Evolutionary conservation across 2,888 invertebrate genomes (phyloP), one percentile per base, ranked within the genome.

Genomic region (Therioaphis trifolii): DNA sequence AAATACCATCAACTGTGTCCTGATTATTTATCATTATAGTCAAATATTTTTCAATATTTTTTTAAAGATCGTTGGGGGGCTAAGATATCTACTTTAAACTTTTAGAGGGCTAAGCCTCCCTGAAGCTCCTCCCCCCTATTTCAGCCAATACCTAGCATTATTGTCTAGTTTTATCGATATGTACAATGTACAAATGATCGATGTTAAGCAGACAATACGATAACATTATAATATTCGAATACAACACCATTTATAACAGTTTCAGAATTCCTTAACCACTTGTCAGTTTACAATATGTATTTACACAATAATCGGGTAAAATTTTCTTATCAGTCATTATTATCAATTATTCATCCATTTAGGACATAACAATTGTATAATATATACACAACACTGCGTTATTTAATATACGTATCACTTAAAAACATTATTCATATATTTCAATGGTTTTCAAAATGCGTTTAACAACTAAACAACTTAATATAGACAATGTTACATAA

Each of bases 201-300:
- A 74, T 55, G 15, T 29, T 21, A 4, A 74, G 9, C 52, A 35
- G 18, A 35, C 9, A n/a, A 74, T 40, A 55, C 55, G 21, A 74
- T 21, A 21, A 74, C 35, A 29, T 12, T 18, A 49, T 71, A 18
- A 18, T 27, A 49, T 18, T 21, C 24, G n/a, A 18, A 18, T n/a
- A n/a, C n/a, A n/a, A 40, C 15, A 18, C 27, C 27, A 72, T 14
- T 55, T 40, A 21, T 55, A 55, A 35, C 52, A 52, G n/a, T 40
- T 49, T 49, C 18, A 49, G n/a, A n/a, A 71, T 71, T 74, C 55
- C 55, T n/a, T 35, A 35, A 55, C 9, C 35, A 74, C 35, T 74
- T 40, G 55, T 55, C 74, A 15, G 29, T 21, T 15, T 14, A 55
- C 21, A 55, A 55, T 9, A 49, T 40, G 21, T 55, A 55, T 74